Percentiles rank a stretch among this genome's conserved stretches.
phyloP scores from a whole-genome alignment of 2,113 vertebrate genomes.

The Phyllopteryx taeniolatus region DNA sequence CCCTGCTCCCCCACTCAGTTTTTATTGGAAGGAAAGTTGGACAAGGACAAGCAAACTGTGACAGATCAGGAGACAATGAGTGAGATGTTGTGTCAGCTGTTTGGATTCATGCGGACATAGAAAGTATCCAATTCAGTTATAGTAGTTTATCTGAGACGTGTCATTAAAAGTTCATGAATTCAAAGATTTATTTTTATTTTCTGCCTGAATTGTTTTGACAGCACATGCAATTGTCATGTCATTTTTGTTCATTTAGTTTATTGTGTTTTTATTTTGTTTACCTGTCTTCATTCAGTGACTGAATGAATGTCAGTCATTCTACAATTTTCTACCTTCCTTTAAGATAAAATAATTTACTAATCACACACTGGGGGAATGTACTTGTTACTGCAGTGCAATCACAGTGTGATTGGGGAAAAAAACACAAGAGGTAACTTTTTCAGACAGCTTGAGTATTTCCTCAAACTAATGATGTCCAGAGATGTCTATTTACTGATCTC shows the following conservation, averaged over 20 bases:
- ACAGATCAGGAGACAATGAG: slow-evolving; percentile 27
- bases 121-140: neutral
- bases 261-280: neutral
- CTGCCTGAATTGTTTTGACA: neutral
- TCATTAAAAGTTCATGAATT: neutral
- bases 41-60: slow-evolving; percentile 31
- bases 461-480: too few species aligned
- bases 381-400: too few species aligned
- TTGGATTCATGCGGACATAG: neutral
- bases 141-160: neutral
- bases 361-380: too few species aligned
- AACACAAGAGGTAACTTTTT: too few species aligned
- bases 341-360: too few species aligned
- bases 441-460: too few species aligned
- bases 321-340: neutral
- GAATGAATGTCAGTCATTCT: neutral
- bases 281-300: too few species aligned
- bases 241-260: neutral
- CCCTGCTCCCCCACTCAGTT: neutral
- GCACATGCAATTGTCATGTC: neutral
- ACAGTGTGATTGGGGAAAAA: too few species aligned
- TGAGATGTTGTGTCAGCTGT: slow-evolving; percentile 47
- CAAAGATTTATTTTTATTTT: neutral
- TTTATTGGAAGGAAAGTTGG: slow-evolving; percentile 34
- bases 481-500: neutral